Base-by-base conservation (phyloP, 2,113 vertebrate genomes). In the Hippocampus guttulatus region DNA sequence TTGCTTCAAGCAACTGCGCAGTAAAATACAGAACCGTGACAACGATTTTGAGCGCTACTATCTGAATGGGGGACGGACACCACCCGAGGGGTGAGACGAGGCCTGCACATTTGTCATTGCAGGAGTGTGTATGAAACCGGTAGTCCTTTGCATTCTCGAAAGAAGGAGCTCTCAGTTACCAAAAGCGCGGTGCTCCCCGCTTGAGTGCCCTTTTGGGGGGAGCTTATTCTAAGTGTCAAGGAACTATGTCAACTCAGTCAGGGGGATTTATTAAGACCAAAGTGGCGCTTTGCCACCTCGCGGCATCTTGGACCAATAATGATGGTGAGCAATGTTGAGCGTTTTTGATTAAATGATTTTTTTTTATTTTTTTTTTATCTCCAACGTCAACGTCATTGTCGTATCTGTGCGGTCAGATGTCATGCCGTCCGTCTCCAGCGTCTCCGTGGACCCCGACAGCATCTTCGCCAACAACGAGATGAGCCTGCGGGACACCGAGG, bases 401-500 rank as follows among this genome's bases (percentile, higher is more conserved):
- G n/a, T 47, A 1, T 70, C 1, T 66, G 62, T 71, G 16, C 74
- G 81, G 70, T 57, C 84, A 96, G 94, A 94, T 64, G 62, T 94
- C 84, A 93, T 95, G 62, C 93, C 94, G 60, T 92, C 91, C 3
- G 91, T 96, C 69, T 92, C 93, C 86, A 92, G 75, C 80, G 95
- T 93, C 85, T 91, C 94, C 66, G 88, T 97, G 81, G 92, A 98
- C 81, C 95, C 97, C 0, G 92, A 97, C 89, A 95, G 94, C 60
- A 96, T 99, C 74, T 99, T 99, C 89, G 94, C 97, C 16, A 99
- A 99, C 92, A 99, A 99, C 57, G 96, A 99, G 88, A 95, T 96
- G 94, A 96, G 95, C 83, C 93, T 99, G 54, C 92, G 93, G 0
- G 95, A 98, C 80, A 97, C 93, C 0, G 96, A 98, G 86, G 95